Conservation (phyloP, 2,797 vertebrate species). For the Paedocypris micromegethes region DNA sequence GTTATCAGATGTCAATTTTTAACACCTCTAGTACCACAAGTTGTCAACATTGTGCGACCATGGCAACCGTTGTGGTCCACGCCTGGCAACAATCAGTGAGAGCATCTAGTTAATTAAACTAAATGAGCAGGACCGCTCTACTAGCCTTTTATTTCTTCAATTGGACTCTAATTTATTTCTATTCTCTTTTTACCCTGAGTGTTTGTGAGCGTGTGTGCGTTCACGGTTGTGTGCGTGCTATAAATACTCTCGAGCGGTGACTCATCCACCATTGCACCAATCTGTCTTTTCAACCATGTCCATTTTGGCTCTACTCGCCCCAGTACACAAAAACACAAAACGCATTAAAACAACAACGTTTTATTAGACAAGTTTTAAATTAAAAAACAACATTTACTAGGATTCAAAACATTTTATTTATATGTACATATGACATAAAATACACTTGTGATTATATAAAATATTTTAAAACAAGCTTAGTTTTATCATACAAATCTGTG, state of each 20-base stretch:
- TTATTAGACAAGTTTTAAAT: too few relatives aligned
- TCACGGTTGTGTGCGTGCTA: conserved; percentile 13
- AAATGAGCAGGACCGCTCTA: too few relatives aligned
- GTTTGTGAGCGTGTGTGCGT: conserved; percentile 8
- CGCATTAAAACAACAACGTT: neutral
- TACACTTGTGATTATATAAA: too few relatives aligned
- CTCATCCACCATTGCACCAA: conserved; percentile 42
- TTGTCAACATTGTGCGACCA: conserved; percentile 18
- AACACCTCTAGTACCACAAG: conserved; percentile 15
- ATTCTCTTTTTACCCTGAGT: neutral
- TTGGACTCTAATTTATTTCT: neutral
- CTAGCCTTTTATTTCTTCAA: too few relatives aligned
- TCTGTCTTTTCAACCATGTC: conserved; percentile 33
- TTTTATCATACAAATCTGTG: too few relatives aligned
- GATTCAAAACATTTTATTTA: too few relatives aligned
- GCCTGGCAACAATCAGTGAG: neutral
- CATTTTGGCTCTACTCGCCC: conserved; percentile 24
- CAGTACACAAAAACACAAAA: conserved; percentile 14
- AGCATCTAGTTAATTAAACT: neutral
- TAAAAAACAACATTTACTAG: too few relatives aligned
- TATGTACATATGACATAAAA: too few relatives aligned
- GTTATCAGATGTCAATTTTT: conserved; percentile 22
- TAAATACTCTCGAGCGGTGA: conserved; percentile 40
- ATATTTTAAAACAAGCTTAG: too few relatives aligned
- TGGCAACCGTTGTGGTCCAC: conserved; percentile 1